Percentiles rank a stretch among this genome's conserved stretches.
These are phyloP conservation scores for Symphodus melops DNA, from an alignment of 2,113 vertebrate species.

Conservation along the genomic window DNA sequence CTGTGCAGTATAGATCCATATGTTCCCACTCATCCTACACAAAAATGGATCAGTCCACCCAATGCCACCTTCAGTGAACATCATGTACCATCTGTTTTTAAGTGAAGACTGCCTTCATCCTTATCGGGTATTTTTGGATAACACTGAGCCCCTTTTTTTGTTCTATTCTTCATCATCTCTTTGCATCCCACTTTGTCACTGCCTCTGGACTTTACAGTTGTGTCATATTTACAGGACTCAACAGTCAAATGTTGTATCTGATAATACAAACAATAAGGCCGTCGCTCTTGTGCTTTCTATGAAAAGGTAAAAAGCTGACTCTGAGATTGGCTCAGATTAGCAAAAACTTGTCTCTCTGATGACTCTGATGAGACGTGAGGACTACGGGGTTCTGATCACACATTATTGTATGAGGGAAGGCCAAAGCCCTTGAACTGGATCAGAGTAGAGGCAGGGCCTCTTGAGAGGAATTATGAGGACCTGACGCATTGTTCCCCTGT, in stretches of 20 bases:
- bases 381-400: slow-evolving; percentile 51
- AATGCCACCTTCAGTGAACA: too few species aligned
- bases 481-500: slow-evolving; percentile 32
- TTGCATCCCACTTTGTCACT: slow-evolving; percentile 36
- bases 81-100: too few species aligned
- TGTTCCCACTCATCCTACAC: too few species aligned
- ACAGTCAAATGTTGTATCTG: slow-evolving; percentile 6
- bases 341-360: slow-evolving; percentile 35
- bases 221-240: slow-evolving; percentile 20
- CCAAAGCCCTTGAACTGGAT: slow-evolving; percentile 50
- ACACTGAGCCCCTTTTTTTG: too few species aligned
- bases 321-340: slow-evolving; percentile 32
- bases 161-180: too few species aligned
- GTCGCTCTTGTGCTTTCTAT: slow-evolving; percentile 14
- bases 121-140: too few species aligned
- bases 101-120: too few species aligned
- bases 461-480: slow-evolving; percentile 46
- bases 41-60: too few species aligned
- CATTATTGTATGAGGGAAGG: slow-evolving; percentile 38
- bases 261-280: slow-evolving; percentile 15
- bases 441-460: slow-evolving; percentile 36
- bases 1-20: too few species aligned
- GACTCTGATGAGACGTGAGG: slow-evolving; percentile 36
- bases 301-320: slow-evolving; percentile 20
- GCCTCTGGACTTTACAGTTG: slow-evolving; percentile 1